A percentile compares a stretch with the other conserved stretches of the same genome.
These are phyloP conservation scores for Drosophila kanekoi DNA, from an alignment of 2,888 invertebrate genomes.

Conservation along the genomic window DNA sequence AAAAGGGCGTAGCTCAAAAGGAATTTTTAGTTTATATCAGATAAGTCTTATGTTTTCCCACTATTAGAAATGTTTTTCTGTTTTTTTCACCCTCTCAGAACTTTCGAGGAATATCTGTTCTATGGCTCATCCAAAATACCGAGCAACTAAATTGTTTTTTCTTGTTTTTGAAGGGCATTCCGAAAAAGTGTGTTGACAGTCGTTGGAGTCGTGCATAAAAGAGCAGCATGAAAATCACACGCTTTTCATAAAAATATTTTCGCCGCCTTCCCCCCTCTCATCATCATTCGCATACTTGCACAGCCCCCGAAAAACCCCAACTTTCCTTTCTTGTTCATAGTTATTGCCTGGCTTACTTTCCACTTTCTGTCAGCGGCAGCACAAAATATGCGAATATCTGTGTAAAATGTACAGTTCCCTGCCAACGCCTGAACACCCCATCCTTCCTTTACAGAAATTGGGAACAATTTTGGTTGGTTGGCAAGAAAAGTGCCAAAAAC, in stretches of 20 bases:
- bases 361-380: constrained; percentile 44
- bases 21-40: too few species aligned
- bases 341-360: constrained; percentile 56
- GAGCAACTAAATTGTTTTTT: neutral
- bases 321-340: constrained; percentile 42
- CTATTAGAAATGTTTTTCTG: too few species aligned
- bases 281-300: constrained; percentile 1
- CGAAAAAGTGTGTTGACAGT: constrained; percentile 23
- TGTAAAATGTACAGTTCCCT: constrained; percentile 12
- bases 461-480: constrained; percentile 25
- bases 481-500: constrained; percentile 54
- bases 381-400: constrained; percentile 52
- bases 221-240: constrained; percentile 42
- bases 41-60: too few species aligned
- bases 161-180: constrained; percentile 13
- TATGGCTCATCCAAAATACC: neutral
- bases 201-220: constrained; percentile 24
- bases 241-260: constrained; percentile 57
- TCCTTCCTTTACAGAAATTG: neutral
- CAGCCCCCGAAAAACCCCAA: too few species aligned
- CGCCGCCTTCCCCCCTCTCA: constrained; percentile 3
- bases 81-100: too few species aligned
- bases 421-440: neutral
- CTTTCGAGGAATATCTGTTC: too few species aligned
- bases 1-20: too few species aligned